These are phyloP conservation scores for Serilophus lunatus DNA, from an alignment of 2,113 vertebrate species.

Conservation along the genomic window DNA sequence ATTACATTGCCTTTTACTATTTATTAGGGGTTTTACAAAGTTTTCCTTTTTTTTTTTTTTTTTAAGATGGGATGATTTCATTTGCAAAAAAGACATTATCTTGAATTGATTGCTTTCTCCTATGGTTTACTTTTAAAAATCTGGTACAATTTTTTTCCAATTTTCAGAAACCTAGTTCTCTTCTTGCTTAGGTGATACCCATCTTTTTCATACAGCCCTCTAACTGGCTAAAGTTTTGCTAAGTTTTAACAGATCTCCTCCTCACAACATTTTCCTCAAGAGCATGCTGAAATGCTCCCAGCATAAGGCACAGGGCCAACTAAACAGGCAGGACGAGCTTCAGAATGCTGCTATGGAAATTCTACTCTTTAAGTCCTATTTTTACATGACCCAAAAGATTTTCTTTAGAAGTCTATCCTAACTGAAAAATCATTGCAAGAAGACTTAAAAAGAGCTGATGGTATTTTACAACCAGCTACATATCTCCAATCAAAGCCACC, in stretches of 20 bases:
- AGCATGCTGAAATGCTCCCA: conserved; percentile 46
- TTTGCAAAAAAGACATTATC: not conserved
- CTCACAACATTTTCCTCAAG: conserved; percentile 43
- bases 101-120: not conserved
- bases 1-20: not conserved
- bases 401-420: not conserved
- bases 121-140: not conserved
- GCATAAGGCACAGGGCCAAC: conserved; percentile 44
- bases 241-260: conserved; percentile 41
- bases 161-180: not conserved
- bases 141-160: not conserved
- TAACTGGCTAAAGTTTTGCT: conserved; percentile 11
- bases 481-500: not conserved
- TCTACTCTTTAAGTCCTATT: conserved; percentile 40
- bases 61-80: not conserved
- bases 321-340: conserved; percentile 22
- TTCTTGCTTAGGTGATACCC: conserved; percentile 3
- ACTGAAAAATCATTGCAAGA: not conserved
- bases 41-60: not conserved
- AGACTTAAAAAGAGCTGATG: not conserved
- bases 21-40: not conserved
- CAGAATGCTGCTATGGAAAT: conserved; percentile 52
- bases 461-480: conserved; percentile 7
- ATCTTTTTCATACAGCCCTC: not conserved
- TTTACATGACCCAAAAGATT: conserved; percentile 49